Percentiles rank a stretch among this genome's conserved stretches.
phyloP scores from a whole-genome alignment of 2,797 vertebrate genomes.

The Alcedo atthis region DNA sequence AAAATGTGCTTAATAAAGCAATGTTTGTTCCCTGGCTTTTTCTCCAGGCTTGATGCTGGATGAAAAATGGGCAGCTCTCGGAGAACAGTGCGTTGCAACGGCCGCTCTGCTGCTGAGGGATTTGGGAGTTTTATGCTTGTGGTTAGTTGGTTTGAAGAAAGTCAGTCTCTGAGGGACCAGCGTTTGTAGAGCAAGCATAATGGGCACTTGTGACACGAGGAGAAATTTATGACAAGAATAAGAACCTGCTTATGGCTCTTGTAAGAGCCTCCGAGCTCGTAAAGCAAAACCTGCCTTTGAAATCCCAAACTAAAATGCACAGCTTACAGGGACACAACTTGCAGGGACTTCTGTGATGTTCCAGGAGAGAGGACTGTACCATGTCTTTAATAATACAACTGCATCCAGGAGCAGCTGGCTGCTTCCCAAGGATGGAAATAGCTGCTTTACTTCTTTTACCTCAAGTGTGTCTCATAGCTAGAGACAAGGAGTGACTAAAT shows the following conservation, averaged over 20 bases:
- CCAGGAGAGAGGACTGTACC: neutral
- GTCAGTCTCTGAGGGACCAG: neutral
- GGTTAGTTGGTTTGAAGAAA: slow-evolving; percentile 34
- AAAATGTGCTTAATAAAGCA: neutral
- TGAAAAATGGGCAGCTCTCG: slow-evolving; percentile 17
- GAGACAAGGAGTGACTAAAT: neutral
- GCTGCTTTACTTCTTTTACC: neutral
- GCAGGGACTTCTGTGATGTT: neutral
- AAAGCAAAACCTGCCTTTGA: slow-evolving; percentile 22
- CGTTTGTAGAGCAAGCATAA: slow-evolving; percentile 28
- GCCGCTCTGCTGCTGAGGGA: slow-evolving; percentile 38
- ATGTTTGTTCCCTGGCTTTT: slow-evolving; percentile 6
- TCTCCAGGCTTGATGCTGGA: neutral
- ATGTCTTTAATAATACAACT: neutral
- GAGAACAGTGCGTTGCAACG: neutral
- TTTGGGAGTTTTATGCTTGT: slow-evolving; percentile 44
- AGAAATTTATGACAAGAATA: slow-evolving; percentile 45
- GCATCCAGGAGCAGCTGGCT: neutral
- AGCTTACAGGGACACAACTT: neutral
- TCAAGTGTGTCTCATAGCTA: neutral
- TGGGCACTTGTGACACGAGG: slow-evolving; percentile 43
- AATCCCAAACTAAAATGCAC: neutral
- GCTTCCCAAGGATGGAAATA: neutral
- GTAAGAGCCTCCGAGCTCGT: neutral
- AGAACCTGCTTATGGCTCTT: slow-evolving; percentile 32